Evolutionary conservation across 2,113 vertebrate species (phyloP), one percentile per base, ranked within the genome.

Genomic region (Protobothrops mucrosquamatus): DNA sequence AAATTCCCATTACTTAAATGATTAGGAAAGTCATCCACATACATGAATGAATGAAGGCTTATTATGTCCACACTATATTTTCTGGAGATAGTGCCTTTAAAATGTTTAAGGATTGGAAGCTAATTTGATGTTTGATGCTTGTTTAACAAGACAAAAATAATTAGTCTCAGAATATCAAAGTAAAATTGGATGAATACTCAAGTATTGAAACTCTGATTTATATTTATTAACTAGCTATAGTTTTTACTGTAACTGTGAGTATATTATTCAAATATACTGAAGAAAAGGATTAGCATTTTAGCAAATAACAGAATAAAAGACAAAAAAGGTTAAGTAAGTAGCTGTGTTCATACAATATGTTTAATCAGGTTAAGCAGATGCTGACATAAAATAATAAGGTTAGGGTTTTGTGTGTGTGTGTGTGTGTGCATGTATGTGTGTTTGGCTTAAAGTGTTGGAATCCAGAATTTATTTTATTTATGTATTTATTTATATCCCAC

Each of bases 1-100:
- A 97, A 96, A 97, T 95, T 97, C 96, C 95, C 96, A 97, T 97
- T 97, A 97, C 93, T 97, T 96, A 96, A 96, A 94, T 96, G 95
- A 97, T 97, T 96, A 97, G 96, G 96, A 93, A 96, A 95, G 93
- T 96, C 96, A 95, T 97, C 94, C 95, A 94, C 95, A 94, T 88
- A 94, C 93, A 92, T 93, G 93, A 95, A 96, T 89, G 94, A 94
- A 89, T 24, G 92, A 92, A 90, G 29, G 91, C 94, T 93, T 91
- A 85, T 90, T 91, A 90, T 93, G 89, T 46, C 54, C 54, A 34
- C 54, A 34, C 10, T 46, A n/a, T n/a, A 54, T 85, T 87, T 51
- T 59, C 74, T 81, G 34, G 9, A 9, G 56, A 46, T 61, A 57
- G 12, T 26, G 64, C 10, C 91, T 74, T 54, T 59, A 61, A 56